Evolutionary conservation across 2,888 invertebrate genomes (phyloP).

Genomic region (Tanypteryx hageni): DNA sequence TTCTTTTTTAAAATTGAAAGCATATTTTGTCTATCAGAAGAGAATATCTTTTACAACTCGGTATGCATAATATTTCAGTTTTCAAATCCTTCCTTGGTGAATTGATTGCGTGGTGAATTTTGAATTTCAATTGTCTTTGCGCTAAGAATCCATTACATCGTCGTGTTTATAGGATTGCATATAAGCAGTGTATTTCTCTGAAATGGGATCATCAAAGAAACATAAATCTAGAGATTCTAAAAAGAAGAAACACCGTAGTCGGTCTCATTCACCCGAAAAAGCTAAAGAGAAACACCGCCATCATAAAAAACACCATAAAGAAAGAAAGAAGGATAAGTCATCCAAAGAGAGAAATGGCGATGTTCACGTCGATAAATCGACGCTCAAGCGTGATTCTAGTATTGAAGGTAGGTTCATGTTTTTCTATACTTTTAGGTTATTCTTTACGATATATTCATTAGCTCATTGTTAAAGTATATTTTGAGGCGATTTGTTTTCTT

Average conservation of each 20-base stretch:
- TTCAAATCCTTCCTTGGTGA: too few relatives aligned
- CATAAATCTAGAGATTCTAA: conserved; percentile 79
- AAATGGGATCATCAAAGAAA: conserved; percentile 77
- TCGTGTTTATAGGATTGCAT: conserved; percentile 16
- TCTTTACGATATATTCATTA: background rate
- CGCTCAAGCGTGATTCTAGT: conserved; percentile 71
- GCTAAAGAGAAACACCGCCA: conserved; percentile 77
- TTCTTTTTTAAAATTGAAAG: too few relatives aligned
- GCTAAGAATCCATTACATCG: background rate
- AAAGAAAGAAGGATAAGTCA: conserved; percentile 73
- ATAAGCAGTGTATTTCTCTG: too few relatives aligned
- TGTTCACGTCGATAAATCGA: conserved; percentile 44
- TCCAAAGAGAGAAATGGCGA: conserved; percentile 71
- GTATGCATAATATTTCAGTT: too few relatives aligned
- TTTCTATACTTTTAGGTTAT: conserved; percentile 49
- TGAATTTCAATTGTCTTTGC: background rate
- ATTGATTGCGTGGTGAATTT: background rate
- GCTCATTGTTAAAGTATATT: background rate
- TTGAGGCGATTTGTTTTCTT: background rate
- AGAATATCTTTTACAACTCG: too few relatives aligned
- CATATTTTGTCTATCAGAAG: too few relatives aligned
- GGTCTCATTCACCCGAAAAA: conserved; percentile 76
- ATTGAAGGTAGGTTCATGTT: conserved; percentile 78
- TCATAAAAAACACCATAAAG: conserved; percentile 76
- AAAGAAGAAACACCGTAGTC: conserved; percentile 82